Percentiles rank a stretch among this genome's conserved stretches.
Evolutionary conservation across 1,140 invertebrate genomes (phyloP).

Genomic region (Telenomus remus): DNA sequence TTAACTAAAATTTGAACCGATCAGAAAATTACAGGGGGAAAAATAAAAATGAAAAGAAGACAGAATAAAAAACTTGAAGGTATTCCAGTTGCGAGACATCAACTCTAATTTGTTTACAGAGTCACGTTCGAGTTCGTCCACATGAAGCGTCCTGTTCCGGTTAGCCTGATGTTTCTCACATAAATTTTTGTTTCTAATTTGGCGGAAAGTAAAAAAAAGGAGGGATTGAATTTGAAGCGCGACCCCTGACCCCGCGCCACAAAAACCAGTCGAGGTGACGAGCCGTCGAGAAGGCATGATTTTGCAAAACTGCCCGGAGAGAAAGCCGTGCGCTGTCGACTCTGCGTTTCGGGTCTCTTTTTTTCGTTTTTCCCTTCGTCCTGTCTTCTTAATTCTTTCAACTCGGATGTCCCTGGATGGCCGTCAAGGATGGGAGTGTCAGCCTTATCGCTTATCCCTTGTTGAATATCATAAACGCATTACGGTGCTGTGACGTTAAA

Average conservation of each 20-base stretch:
- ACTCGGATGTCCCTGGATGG: constrained; percentile 37
- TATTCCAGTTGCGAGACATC: constrained; percentile 2
- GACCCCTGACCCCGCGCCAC: constrained; percentile 41
- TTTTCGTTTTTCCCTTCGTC: constrained; percentile 31
- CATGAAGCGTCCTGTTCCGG: constrained; percentile 63
- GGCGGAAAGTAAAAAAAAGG: constrained; percentile 55
- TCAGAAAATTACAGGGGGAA: no score
- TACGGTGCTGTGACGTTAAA: constrained; percentile 46
- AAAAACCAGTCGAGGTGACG: constrained; percentile 41
- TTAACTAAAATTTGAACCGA: no score
- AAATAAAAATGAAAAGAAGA: not conserved
- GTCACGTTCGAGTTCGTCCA: constrained; percentile 62
- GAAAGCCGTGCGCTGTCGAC: constrained; percentile 53
- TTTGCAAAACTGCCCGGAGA: constrained; percentile 53
- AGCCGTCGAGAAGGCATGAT: constrained; percentile 36
- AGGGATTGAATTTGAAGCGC: constrained; percentile 11
- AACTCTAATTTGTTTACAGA: constrained; percentile 59
- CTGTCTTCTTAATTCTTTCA: constrained; percentile 45
- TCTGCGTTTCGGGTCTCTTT: constrained; percentile 22
- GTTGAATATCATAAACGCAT: constrained; percentile 68
- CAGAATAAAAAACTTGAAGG: not conserved
- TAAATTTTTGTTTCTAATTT: constrained; percentile 68
- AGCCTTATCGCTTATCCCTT: constrained; percentile 57
- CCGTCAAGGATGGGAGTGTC: constrained; percentile 50
- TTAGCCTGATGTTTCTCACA: constrained; percentile 65